Percentiles rank a stretch among this genome's conserved stretches.
Conservation (phyloP, 2,113 vertebrate species). For the Canis aureus region DNA sequence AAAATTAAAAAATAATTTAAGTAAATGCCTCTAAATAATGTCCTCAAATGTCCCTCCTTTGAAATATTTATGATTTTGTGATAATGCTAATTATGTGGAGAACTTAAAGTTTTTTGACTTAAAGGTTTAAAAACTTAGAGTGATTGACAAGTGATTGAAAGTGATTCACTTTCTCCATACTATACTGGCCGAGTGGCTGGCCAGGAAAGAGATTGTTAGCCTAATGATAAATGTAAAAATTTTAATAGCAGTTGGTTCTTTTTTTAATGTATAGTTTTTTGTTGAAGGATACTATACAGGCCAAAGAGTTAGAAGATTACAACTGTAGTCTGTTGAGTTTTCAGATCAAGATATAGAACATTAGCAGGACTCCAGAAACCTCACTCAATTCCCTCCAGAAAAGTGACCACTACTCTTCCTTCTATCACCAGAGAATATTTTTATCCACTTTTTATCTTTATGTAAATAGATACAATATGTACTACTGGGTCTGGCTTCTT, state of each 20-base stretch:
- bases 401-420: neutral
- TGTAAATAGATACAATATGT: neutral
- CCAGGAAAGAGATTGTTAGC: neutral
- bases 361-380: neutral
- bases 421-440: neutral
- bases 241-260: neutral
- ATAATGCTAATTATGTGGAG: neutral
- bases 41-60: neutral
- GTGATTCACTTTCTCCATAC: neutral
- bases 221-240: neutral
- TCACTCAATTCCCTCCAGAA: neutral
- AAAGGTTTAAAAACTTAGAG: neutral
- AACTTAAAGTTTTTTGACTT: neutral
- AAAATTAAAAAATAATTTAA: conserved; percentile 6
- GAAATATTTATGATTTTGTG: neutral
- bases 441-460: neutral
- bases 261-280: neutral
- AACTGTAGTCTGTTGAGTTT: neutral
- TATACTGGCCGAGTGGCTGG: neutral
- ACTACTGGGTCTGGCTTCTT: neutral
- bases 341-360: neutral
- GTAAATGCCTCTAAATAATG: neutral
- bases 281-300: neutral
- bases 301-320: neutral
- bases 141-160: neutral